A percentile compares a stretch with the other conserved stretches of the same genome.
Conservation (phyloP, 2,113 vertebrate species). For the Acinonyx jubatus region DNA sequence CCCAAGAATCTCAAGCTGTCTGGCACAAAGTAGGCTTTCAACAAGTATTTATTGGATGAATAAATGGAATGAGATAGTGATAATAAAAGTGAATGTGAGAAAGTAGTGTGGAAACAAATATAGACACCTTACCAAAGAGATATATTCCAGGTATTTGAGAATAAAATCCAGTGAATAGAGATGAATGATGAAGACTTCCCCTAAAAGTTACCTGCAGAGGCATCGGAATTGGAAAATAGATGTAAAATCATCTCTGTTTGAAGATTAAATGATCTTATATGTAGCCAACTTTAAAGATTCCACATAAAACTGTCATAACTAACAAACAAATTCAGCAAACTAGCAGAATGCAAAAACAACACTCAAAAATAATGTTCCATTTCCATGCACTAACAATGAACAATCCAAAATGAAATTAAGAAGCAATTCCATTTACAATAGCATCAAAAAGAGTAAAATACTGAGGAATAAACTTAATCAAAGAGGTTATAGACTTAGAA, state of each 20-base stretch:
- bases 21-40: neutral
- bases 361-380: neutral
- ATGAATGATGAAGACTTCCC: neutral
- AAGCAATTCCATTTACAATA: neutral
- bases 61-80: neutral
- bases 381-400: neutral
- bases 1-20: neutral
- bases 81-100: neutral
- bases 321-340: neutral
- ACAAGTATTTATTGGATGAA: neutral
- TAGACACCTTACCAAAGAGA: neutral
- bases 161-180: neutral
- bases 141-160: neutral
- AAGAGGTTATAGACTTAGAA: neutral
- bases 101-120: neutral
- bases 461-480: neutral
- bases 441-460: neutral
- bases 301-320: neutral
- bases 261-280: neutral
- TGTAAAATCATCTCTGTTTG: neutral
- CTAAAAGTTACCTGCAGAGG: neutral
- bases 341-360: neutral
- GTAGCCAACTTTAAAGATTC: neutral
- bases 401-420: neutral
- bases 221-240: neutral